Conservation (phyloP, 2,888 invertebrate species). For the Brachyopa scutellaris region DNA sequence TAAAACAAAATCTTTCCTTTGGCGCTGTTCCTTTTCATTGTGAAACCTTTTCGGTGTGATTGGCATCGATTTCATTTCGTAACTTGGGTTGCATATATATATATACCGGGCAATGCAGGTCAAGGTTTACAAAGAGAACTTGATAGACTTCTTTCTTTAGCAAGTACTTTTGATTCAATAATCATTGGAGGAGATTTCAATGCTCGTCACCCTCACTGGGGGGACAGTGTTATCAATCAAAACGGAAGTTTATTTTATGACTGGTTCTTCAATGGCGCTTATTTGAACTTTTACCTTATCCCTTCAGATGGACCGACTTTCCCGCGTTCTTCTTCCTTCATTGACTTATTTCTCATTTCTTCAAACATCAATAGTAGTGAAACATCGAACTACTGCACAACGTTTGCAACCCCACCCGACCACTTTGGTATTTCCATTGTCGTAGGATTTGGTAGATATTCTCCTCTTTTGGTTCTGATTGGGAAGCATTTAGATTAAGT, state of each 20-base stretch:
- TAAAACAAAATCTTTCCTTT: too few species aligned
- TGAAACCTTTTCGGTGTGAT: constrained; percentile 6
- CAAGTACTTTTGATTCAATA: not conserved
- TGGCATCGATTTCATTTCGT: not conserved
- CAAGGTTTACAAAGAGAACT: not conserved
- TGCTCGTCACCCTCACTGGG: constrained; percentile 1
- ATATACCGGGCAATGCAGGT: constrained; percentile 8
- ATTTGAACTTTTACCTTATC: not conserved
- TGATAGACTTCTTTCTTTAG: constrained; percentile 3
- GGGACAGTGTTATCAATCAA: constrained; percentile 1
- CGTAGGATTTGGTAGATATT: too few species aligned
- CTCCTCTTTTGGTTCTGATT: too few species aligned
- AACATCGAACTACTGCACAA: too few species aligned
- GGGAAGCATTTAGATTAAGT: too few species aligned
- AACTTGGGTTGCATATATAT: constrained; percentile 12
- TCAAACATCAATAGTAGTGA: too few species aligned
- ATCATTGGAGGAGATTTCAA: constrained; percentile 11
- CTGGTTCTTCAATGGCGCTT: constrained; percentile 16
- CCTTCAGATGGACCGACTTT: too few species aligned
- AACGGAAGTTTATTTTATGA: constrained; percentile 1
- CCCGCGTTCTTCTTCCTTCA: not conserved
- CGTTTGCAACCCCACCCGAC: too few species aligned
- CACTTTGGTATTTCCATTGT: too few species aligned
- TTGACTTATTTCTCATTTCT: not conserved
- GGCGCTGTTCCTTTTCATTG: not conserved